These are phyloP conservation scores for Apis laboriosa DNA, from an alignment of 1,140 invertebrate genomes.

Conservation along the genomic window DNA sequence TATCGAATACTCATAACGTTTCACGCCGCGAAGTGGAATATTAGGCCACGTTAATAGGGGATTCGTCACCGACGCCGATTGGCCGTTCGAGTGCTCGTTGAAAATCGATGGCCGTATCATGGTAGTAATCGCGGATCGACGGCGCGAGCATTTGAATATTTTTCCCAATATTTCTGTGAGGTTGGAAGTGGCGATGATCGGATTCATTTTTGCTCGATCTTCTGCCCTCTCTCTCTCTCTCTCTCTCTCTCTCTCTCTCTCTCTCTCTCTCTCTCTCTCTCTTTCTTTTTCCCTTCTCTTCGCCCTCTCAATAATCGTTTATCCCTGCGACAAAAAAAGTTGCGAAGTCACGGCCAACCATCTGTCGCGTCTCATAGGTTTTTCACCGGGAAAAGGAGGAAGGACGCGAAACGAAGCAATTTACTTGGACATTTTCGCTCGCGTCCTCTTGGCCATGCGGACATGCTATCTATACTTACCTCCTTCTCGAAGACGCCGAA, in stretches of 20 bases:
- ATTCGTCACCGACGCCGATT: neutral
- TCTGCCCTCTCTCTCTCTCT: too few species aligned
- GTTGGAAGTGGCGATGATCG: too few species aligned
- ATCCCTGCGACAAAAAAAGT: slow-evolving; percentile 36
- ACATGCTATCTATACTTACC: neutral
- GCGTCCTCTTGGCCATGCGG: slow-evolving; percentile 37
- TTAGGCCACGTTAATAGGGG: neutral
- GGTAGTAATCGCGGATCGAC: too few species aligned
- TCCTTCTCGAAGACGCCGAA: neutral
- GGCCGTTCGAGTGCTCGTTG: neutral
- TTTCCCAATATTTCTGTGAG: too few species aligned
- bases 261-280: too few species aligned
- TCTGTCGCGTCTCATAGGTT: slow-evolving; percentile 17
- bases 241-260: too few species aligned
- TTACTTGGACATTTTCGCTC: slow-evolving; percentile 54
- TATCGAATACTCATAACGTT: slow-evolving; percentile 1
- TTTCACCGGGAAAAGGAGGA: slow-evolving; percentile 17
- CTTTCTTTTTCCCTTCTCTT: neutral
- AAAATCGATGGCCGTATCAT: neutral
- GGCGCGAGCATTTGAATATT: too few species aligned
- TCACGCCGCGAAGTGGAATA: slow-evolving; percentile 2
- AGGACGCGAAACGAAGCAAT: slow-evolving; percentile 57
- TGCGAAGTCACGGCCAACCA: slow-evolving; percentile 49
- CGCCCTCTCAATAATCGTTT: slow-evolving; percentile 44
- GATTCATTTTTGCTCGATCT: slow-evolving; percentile 1